A percentile compares a stretch with the other conserved stretches of the same genome.
These are phyloP conservation scores for Chrysolina haemoptera DNA, from an alignment of 2,888 invertebrate species.

Conservation along the genomic window DNA sequence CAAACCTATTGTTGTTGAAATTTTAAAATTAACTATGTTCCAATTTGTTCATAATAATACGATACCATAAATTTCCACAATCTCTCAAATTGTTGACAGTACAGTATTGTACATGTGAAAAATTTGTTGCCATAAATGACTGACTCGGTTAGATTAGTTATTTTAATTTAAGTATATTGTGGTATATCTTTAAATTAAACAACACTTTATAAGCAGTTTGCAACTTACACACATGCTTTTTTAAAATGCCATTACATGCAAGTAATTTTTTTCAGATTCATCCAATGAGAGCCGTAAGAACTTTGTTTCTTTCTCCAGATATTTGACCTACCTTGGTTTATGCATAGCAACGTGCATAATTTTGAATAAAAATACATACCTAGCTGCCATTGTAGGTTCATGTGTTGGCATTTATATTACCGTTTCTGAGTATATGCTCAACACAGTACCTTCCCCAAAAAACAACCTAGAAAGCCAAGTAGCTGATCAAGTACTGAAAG, in stretches of 20 bases:
- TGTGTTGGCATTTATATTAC: conserved; percentile 87
- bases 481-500: conserved; percentile 58
- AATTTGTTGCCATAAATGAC: too few species aligned
- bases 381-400: conserved; percentile 85
- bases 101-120: too few species aligned
- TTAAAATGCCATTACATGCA: conserved; percentile 1
- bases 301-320: conserved; percentile 78
- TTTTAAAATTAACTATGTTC: too few species aligned
- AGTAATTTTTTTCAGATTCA: conserved; percentile 65
- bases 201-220: too few species aligned
- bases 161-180: too few species aligned
- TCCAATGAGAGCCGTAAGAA: conserved; percentile 72
- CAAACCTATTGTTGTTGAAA: too few species aligned
- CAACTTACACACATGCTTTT: too few species aligned
- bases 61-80: too few species aligned
- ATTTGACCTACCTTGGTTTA: conserved; percentile 88
- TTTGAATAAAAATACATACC: conserved; percentile 83
- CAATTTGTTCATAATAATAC: too few species aligned
- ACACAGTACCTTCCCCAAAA: conserved; percentile 60
- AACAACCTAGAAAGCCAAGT: conserved; percentile 59
- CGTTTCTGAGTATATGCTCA: conserved; percentile 85
- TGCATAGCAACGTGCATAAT: conserved; percentile 89
- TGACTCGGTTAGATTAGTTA: too few species aligned
- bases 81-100: too few species aligned
- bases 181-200: too few species aligned